Evolutionary conservation across 2,888 invertebrate species (phyloP), one percentile per base, ranked within the genome.

Genomic region (Antheraea yamamai): DNA sequence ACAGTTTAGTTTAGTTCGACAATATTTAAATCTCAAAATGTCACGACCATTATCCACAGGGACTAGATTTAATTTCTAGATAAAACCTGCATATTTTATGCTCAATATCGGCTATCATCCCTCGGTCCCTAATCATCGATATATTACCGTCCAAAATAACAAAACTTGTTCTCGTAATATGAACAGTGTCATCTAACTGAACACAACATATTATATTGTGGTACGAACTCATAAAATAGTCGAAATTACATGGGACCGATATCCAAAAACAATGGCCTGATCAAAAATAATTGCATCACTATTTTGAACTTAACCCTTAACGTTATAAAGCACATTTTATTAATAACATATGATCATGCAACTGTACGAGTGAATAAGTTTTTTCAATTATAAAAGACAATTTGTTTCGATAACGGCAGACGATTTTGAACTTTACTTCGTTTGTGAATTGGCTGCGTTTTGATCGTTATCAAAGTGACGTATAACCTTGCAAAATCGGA

Each of bases 331-430:
- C 83, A 75, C 78, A 83, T 80, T 89, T 88, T 89, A 75, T 79
- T 76, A 79, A 75, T 83, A 82, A 84, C 83, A 80, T 77, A 76
- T 79, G 81, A 80, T 80, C 90, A 92, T 94, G 92, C 93, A 93
- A 90, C 92, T 91, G 89, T 87, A 89, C 89, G 87, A 91, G 89
- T 91, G 92, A 91, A 91, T 90, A 90, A 91, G 87, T 91, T 94
- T 93, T 93, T 92, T 91, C 90, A 91, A 91, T 92, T 88, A 90
- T 81, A 91, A 94, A 93, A 89, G 94, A 86, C 92, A 92, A 91
- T 91, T 89, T 88, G 83, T 87, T 85, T 73, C 20, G 2, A 0
- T 0, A 0, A 0, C 0, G 1, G 0, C 82, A 78, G 39, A 55
- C 77, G 18, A 89, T 78, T 81, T 75, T 76, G 66, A 75, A 81